A percentile compares a stretch with the other conserved stretches of the same genome.
Conservation (phyloP, 2,113 vertebrate genomes). For the Phrynosoma blainvillii region DNA sequence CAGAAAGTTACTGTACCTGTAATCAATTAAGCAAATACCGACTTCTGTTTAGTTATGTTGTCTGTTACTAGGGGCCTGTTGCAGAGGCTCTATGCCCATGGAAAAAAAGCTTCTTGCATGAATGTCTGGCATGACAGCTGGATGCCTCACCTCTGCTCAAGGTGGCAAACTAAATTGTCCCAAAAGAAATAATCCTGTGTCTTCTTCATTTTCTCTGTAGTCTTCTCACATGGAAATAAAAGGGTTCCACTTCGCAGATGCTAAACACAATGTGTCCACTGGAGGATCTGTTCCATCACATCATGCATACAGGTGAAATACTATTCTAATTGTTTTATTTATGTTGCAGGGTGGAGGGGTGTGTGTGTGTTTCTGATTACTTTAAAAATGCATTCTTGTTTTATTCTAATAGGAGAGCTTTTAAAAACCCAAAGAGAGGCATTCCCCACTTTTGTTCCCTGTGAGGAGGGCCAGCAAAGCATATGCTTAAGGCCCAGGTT, state of each 20-base stretch:
- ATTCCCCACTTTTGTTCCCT: background rate
- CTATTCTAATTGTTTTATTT: background rate
- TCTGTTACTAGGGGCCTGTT: too few species aligned
- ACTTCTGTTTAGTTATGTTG: too few species aligned
- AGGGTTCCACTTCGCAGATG: conserved; percentile 94
- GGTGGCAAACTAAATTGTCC: too few species aligned
- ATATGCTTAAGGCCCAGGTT: too few species aligned
- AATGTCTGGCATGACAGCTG: background rate
- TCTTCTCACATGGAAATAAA: conserved; percentile 97
- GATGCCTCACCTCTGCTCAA: too few species aligned
- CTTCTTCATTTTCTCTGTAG: conserved; percentile 62
- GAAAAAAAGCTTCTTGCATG: background rate
- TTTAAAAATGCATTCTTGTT: background rate
- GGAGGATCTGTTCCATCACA: conserved; percentile 78
- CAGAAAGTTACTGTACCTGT: too few species aligned
- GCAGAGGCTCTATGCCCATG: too few species aligned
- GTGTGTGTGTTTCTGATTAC: too few species aligned
- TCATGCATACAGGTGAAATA: conserved; percentile 87
- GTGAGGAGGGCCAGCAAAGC: too few species aligned
- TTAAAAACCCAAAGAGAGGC: background rate
- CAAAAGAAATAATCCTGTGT: background rate
- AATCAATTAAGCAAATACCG: too few species aligned
- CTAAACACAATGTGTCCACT: conserved; percentile 88
- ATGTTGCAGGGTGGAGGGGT: too few species aligned
- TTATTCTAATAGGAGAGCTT: background rate